Base-by-base conservation (phyloP, 2,113 vertebrate species). In the Dissostichus mawsoni region DNA sequence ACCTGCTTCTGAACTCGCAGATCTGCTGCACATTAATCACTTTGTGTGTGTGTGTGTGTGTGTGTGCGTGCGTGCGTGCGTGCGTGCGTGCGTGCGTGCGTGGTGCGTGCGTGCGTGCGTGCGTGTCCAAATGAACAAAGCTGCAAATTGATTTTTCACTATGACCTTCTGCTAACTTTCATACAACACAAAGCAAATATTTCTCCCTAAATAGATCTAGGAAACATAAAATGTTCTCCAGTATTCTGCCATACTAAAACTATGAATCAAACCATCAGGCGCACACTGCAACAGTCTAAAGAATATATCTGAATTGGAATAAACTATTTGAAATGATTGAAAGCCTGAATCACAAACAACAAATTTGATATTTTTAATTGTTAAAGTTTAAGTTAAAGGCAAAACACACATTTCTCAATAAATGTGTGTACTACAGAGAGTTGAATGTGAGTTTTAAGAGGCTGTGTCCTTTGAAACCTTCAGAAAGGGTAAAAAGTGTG, bases 401-500 rank as follows among this genome's bases (percentile, higher is more conserved):
- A 47, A n/a, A 58, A 52, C 0, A 47, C 13, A 47, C 5, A n/a
- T 29, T 3, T 36, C 13, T 13, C 3, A 63, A 51, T 41, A 80
- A 25, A 25, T 18, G 5, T 3, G 36, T 70, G 16, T 29, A 62
- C 48, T 16, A 44, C 4, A 20, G 14, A 72, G 36, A 55, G 52
- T 76, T 44, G 47, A 47, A 29, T 45, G 44, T 45, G 16, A 58
- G 14, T 52, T 29, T 20, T 12, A 56, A 50, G 45, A 29, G 20
- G 13, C 18, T 64, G 7, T 64, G 4, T 51, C 55, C 16, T 41
- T 44, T 59, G 29, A 67, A 12, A 18, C 0, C 1, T 41, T 51
- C 1, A 9, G 1, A 44, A 87, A 53, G 48, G 36, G 62, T 45
- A 57, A 52, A 59, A 67, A 50, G 48, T 74, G 45, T 65, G 44